phyloP scores from a whole-genome alignment of 2,888 invertebrate genomes.

The Polymixis lichenea region DNA sequence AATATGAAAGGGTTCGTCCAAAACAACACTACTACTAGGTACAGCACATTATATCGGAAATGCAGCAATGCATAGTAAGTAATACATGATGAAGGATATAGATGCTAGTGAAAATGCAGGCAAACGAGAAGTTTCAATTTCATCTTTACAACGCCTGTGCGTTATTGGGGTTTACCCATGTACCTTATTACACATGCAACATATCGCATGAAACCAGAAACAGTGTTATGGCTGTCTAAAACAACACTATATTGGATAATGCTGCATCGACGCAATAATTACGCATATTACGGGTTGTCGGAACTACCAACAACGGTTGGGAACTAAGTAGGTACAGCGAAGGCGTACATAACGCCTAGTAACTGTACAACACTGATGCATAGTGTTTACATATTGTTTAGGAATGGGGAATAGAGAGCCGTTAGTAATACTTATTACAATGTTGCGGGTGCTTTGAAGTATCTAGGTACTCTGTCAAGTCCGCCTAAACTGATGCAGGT shows the following conservation, averaged over 20 bases:
- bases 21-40: no score
- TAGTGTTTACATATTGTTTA: constrained; percentile 50
- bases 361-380: constrained; percentile 28
- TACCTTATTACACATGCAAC: not conserved
- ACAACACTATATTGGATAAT: constrained; percentile 32
- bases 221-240: constrained; percentile 42
- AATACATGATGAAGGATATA: not conserved
- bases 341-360: constrained; percentile 26
- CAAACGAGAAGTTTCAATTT: not conserved
- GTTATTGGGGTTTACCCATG: no score
- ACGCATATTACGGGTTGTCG: constrained; percentile 40
- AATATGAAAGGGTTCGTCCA: not conserved
- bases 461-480: not conserved
- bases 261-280: constrained; percentile 38
- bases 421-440: constrained; percentile 35
- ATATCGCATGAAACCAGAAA: constrained; percentile 25
- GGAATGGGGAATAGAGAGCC: constrained; percentile 30
- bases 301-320: constrained; percentile 38
- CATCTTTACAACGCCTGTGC: no score
- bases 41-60: no score
- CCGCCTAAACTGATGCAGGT: no score
- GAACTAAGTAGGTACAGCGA: not conserved
- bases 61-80: not conserved
- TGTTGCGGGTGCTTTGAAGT: constrained; percentile 21
- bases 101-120: not conserved